Conservation (phyloP, 2,888 invertebrate genomes). For the Cylindroiulus punctatus region DNA sequence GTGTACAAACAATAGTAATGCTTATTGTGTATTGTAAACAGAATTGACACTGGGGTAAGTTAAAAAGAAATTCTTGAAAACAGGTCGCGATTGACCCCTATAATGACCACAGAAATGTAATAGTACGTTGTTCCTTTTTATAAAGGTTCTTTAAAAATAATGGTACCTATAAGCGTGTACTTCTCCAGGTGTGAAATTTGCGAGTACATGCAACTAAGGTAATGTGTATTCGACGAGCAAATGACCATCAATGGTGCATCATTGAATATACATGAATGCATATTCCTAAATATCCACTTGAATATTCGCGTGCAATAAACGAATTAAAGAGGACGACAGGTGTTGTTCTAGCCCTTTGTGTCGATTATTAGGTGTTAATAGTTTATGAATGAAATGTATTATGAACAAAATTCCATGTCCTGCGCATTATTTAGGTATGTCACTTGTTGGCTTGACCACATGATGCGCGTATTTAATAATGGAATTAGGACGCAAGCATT, state of each 20-base stretch:
- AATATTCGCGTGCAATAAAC: neutral
- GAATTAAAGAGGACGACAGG: neutral
- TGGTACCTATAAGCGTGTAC: no score
- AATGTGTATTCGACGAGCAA: no score
- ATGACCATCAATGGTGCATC: no score
- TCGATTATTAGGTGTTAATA: neutral
- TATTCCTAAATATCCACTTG: neutral
- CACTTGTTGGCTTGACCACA: slow-evolving; percentile 8
- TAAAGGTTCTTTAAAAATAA: no score
- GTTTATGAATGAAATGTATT: neutral
- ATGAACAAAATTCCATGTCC: slow-evolving; percentile 30
- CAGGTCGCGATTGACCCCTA: no score
- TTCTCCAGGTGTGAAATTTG: no score
- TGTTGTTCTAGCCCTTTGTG: neutral
- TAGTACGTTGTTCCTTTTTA: no score
- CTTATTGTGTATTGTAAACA: neutral
- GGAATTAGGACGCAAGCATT: neutral
- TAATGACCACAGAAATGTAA: no score
- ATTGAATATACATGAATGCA: neutral
- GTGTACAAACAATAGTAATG: no score
- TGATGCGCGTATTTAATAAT: neutral
- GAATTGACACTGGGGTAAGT: neutral
- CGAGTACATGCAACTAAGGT: no score
- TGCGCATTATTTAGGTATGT: neutral
- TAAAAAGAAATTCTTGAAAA: no score